Evolutionary conservation across 2,888 invertebrate species (phyloP).

Genomic region (Pandemis corylana): DNA sequence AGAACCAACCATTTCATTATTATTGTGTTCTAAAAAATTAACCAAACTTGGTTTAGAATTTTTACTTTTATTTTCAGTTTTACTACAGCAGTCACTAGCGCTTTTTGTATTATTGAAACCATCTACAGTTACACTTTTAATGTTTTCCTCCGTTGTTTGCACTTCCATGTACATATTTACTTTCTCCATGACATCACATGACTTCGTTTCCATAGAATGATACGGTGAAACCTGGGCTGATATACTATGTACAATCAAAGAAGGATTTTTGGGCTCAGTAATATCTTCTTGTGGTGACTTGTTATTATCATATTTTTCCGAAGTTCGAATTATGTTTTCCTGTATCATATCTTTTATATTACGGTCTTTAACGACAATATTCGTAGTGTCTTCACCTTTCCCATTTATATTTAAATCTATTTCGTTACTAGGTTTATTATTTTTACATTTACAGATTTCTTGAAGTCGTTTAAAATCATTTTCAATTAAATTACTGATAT

Average conservation of each 20-base stretch:
- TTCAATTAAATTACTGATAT: conserved; percentile 71
- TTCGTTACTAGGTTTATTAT: conserved; percentile 17
- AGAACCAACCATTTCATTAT: neutral
- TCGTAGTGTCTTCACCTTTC: neutral
- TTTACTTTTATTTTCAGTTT: neutral
- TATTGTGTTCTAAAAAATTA: neutral
- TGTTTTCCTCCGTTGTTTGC: conserved; percentile 16
- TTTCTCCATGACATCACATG: conserved; percentile 54
- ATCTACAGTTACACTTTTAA: conserved; percentile 3
- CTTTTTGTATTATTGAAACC: conserved; percentile 3
- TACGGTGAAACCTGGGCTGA: conserved; percentile 55
- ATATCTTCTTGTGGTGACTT: conserved; percentile 19
- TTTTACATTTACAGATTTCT: conserved; percentile 59
- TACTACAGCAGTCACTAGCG: neutral
- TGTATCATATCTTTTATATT: neutral
- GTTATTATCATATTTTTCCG: neutral
- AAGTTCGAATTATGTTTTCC: neutral
- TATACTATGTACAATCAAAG: conserved; percentile 49
- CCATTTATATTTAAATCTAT: neutral
- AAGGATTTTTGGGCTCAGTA: conserved; percentile 47
- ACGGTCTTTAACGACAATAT: neutral
- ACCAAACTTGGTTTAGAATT: neutral
- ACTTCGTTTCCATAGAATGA: conserved; percentile 56
- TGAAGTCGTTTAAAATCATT: conserved; percentile 73
- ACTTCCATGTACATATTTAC: conserved; percentile 35